Percentiles rank a stretch among this genome's conserved stretches.
These are phyloP conservation scores for Leptonema lineaticorne DNA, from an alignment of 1,140 invertebrate species.

Conservation along the genomic window DNA sequence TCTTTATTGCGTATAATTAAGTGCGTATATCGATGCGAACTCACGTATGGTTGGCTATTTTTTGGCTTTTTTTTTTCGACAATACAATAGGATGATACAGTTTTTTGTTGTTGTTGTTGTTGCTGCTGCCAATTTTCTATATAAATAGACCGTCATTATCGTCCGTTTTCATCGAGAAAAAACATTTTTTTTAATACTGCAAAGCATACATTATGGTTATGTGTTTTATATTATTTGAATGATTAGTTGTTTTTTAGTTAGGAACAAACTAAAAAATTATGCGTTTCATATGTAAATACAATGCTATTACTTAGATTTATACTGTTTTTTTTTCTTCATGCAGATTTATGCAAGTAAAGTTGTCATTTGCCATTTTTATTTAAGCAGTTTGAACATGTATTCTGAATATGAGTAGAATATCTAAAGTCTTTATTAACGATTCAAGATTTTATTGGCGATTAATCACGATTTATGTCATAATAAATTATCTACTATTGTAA, in stretches of 20 bases:
- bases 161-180: not conserved
- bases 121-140: not conserved
- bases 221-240: not conserved
- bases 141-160: not conserved
- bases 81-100: not conserved
- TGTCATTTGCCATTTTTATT: not conserved
- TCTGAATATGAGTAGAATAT: too few relatives aligned
- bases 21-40: not conserved
- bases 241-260: not conserved
- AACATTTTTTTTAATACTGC: too few relatives aligned
- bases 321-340: not conserved
- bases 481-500: too few relatives aligned
- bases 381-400: too few relatives aligned
- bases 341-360: not conserved
- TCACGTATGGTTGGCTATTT: not conserved
- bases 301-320: not conserved
- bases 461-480: too few relatives aligned
- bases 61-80: not conserved
- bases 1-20: conserved; percentile 20
- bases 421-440: too few relatives aligned
- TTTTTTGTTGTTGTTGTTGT: not conserved
- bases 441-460: too few relatives aligned
- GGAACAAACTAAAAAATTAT: not conserved
- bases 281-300: conserved; percentile 7
- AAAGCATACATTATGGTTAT: too few relatives aligned